Base-by-base conservation (phyloP, 1,140 invertebrate species). In the Drosophila asahinai region DNA sequence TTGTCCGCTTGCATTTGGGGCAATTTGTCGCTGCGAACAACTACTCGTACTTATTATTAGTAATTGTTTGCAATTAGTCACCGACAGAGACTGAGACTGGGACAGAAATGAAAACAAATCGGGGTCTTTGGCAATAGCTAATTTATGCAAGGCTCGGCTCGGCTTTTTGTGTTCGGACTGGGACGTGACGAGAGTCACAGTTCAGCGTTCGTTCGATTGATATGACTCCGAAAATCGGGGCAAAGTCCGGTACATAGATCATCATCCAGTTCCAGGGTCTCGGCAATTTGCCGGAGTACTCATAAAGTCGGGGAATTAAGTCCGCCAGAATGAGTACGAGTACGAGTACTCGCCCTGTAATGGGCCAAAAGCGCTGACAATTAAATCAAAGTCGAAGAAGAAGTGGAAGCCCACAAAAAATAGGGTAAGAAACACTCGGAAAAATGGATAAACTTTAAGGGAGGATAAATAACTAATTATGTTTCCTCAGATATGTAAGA, bases 21-120 rank as follows among this genome's bases (percentile, higher is more conserved):
- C 52, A 59, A 57, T 73, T 73, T 72, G 68, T 70, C 14, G 47
- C 40, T 25, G 64, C 25, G 22, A 33, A 48, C 49, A 58, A 72
- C 25, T 33, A 49, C 55, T 67, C 55, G 51, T 40, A 77, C 64
- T 77, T 77, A 68, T 51, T 77, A 77, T 68, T 55, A 54, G 63
- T 78, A 78, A 78, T 78, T 78, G 76, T 78, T 78, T 78, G 76
- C 65, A 78, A 78, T 78, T 78, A 78, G 76, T 78, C 75, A 78
- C 27, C 60, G 52, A 7, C 58, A 15, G 22, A 51, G 73, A 30
- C 55, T 43, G 63, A 60, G 33, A 48, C 52, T 45, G 38, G 36
- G 54, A 52, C 62, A 40, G 33, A 47, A 65, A 65, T 54, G 19
- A 67, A 67, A 36, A 62, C 22, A 48, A 49, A 40, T 66, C 30